phyloP scores from a whole-genome alignment of 2,797 vertebrate species.

The Hypotaenidia philippensis region DNA sequence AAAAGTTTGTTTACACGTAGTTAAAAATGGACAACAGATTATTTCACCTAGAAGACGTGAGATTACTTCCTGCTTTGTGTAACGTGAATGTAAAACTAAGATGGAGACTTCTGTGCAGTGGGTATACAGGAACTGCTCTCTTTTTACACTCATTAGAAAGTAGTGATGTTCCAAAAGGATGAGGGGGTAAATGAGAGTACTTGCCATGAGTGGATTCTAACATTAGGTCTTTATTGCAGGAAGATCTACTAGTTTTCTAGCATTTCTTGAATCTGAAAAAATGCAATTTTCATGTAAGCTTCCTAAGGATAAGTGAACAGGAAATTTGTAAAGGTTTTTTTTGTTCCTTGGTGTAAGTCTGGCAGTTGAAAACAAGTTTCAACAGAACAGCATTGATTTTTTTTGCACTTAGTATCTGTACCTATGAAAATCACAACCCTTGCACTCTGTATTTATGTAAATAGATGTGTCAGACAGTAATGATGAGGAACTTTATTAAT shows the following conservation, averaged over 20 bases:
- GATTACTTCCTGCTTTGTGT: not conserved
- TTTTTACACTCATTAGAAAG: not conserved
- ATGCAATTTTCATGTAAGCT: not conserved
- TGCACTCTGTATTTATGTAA: not conserved
- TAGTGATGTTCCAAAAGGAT: not conserved
- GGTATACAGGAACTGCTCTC: not conserved
- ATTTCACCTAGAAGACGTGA: not conserved
- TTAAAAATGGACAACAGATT: not conserved
- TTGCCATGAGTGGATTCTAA: not conserved
- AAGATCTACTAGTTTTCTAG: not conserved
- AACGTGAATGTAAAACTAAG: not conserved
- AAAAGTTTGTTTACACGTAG: not conserved
- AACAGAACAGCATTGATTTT: not conserved
- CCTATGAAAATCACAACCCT: not conserved
- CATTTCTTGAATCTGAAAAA: not conserved
- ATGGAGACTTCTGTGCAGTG: not conserved
- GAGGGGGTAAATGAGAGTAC: not conserved
- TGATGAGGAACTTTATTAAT: not conserved
- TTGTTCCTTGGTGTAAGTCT: not conserved
- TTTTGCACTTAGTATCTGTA: not conserved
- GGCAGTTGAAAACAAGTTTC: not conserved
- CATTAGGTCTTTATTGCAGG: not conserved
- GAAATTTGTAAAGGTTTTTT: not conserved
- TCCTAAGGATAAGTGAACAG: not conserved
- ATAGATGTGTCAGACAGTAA: not conserved